A percentile compares a stretch with the other conserved stretches of the same genome.
phyloP scores from a whole-genome alignment of 2,888 invertebrate species.

The Chloroclystis v-ata region DNA sequence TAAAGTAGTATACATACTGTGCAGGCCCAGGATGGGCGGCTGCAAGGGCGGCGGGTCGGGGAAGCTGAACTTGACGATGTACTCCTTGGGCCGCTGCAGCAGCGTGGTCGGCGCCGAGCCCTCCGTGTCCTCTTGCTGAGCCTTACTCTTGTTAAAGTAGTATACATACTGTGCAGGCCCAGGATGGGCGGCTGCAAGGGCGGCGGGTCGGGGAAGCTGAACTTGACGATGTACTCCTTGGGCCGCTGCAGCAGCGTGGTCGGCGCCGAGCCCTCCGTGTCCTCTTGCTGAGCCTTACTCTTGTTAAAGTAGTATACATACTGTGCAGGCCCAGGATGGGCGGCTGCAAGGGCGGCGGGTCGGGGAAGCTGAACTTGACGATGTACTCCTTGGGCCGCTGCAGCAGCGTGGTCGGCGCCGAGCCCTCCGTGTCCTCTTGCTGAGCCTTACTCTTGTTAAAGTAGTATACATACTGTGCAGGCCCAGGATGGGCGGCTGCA shows the following conservation, averaged over 20 bases:
- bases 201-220: too few species aligned
- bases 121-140: conserved; percentile 68
- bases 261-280: too few species aligned
- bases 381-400: conserved; percentile 96
- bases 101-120: conserved; percentile 80
- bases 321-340: conserved; percentile 97
- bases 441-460: conserved; percentile 76
- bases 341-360: conserved; percentile 96
- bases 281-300: conserved; percentile 89
- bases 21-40: conserved; percentile 97
- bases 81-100: conserved; percentile 94
- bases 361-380: conserved; percentile 98
- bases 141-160: neutral
- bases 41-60: conserved; percentile 97
- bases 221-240: too few species aligned
- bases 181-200: too few species aligned
- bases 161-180: too few species aligned
- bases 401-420: conserved; percentile 82
- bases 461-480: conserved; percentile 81
- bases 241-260: too few species aligned
- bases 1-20: conserved; percentile 80
- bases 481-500: conserved; percentile 98
- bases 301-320: conserved; percentile 56
- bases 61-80: conserved; percentile 98
- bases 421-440: conserved; percentile 77